These are phyloP conservation scores for Capitulum mitella DNA, from an alignment of 2,888 invertebrate species.

Conservation along the genomic window DNA sequence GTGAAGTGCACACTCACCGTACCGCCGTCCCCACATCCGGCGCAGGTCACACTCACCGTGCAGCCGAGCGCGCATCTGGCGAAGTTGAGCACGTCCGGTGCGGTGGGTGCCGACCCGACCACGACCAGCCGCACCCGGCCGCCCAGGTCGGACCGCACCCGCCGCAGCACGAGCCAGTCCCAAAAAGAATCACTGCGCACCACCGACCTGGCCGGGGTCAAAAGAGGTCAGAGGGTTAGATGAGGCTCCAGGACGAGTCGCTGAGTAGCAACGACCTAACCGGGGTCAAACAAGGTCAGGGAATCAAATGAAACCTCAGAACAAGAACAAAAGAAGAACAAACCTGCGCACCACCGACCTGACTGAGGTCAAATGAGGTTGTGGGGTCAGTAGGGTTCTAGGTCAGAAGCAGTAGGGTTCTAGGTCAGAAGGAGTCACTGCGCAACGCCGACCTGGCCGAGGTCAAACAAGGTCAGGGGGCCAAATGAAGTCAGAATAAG, in stretches of 20 bases:
- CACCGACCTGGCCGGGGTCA: neutral
- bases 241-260: no score
- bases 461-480: no score
- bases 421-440: no score
- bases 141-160: neutral
- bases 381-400: no score
- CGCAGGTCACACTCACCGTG: conserved; percentile 69
- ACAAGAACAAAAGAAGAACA: neutral
- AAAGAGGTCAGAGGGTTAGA: neutral
- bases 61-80: conserved; percentile 87
- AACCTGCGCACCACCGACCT: neutral
- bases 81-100: conserved; percentile 86
- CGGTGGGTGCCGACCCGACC: conserved; percentile 40
- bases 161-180: neutral
- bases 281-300: neutral
- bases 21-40: conserved; percentile 85
- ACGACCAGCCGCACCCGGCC: neutral
- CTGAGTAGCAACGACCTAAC: neutral
- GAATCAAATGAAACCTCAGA: neutral
- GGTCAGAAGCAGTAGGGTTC: no score
- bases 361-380: neutral
- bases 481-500: no score
- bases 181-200: neutral
- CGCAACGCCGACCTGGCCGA: no score
- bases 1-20: no score